Percentiles rank a stretch among this genome's conserved stretches.
These are phyloP conservation scores for Augochlora pura DNA, from an alignment of 1,140 invertebrate genomes.

Conservation along the genomic window DNA sequence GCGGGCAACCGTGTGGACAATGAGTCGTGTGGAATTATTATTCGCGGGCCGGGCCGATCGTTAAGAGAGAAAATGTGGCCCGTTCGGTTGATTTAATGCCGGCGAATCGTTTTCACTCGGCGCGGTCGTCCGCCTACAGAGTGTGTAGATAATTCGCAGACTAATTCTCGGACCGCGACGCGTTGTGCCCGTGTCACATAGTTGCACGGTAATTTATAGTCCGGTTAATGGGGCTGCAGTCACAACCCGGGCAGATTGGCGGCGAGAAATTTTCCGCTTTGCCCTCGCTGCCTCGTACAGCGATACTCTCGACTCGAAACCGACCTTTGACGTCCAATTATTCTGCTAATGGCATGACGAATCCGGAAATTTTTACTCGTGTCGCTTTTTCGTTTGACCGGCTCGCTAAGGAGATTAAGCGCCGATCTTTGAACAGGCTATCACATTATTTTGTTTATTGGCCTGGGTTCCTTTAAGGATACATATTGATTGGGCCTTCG, in stretches of 20 bases:
- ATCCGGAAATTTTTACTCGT: too few species aligned
- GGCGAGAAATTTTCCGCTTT: conserved; percentile 1
- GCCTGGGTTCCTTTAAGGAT: too few species aligned
- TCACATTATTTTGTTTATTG: too few species aligned
- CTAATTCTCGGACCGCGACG: not conserved
- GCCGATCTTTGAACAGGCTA: too few species aligned
- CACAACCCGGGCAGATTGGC: too few species aligned
- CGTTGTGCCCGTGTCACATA: not conserved
- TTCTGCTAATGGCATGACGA: too few species aligned
- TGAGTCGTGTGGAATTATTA: not conserved
- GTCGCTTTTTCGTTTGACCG: too few species aligned
- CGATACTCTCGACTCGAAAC: not conserved
- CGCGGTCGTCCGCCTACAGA: not conserved
- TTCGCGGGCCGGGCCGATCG: not conserved
- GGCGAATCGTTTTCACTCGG: not conserved
- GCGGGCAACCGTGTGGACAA: not conserved
- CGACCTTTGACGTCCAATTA: too few species aligned
- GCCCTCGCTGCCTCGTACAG: not conserved
- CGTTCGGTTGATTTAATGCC: not conserved
- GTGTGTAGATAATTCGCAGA: not conserved
- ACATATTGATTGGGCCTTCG: too few species aligned
- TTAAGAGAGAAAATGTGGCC: not conserved
- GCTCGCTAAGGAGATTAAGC: too few species aligned
- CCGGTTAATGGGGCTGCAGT: not conserved
- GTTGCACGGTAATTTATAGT: conserved; percentile 6